A percentile compares a stretch with the other conserved stretches of the same genome.
phyloP scores from a whole-genome alignment of 2,888 invertebrate genomes.

The Sesamia inferens region DNA sequence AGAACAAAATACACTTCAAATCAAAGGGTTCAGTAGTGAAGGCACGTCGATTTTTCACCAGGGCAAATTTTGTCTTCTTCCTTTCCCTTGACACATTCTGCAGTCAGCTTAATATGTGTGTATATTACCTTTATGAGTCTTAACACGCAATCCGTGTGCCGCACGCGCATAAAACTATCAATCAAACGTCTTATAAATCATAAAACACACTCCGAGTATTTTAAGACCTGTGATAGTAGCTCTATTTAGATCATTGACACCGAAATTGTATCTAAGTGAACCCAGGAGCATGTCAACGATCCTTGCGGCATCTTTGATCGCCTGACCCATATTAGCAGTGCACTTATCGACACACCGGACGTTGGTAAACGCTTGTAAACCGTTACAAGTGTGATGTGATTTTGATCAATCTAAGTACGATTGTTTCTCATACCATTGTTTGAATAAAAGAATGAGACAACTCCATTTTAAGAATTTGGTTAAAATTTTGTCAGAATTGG shows the following conservation, averaged over 20 bases:
- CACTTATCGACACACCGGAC: constrained; percentile 73
- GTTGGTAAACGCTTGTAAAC: constrained; percentile 67
- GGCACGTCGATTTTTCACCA: background rate
- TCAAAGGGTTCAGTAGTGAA: background rate
- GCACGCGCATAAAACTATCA: constrained; percentile 33
- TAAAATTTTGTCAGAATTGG: background rate
- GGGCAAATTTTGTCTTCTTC: background rate
- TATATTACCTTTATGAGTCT: constrained; percentile 17
- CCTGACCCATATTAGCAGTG: constrained; percentile 77
- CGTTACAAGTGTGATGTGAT: constrained; percentile 65
- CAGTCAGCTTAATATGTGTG: constrained; percentile 15
- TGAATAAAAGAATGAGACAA: constrained; percentile 3
- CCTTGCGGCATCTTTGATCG: constrained; percentile 80
- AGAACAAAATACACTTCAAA: background rate
- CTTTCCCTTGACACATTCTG: background rate
- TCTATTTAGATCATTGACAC: constrained; percentile 73
- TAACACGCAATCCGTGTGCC: constrained; percentile 26
- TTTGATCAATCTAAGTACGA: constrained; percentile 60
- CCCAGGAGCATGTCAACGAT: constrained; percentile 72
- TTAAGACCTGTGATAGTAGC: constrained; percentile 24
- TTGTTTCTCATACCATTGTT: constrained; percentile 29
- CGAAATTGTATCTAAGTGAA: constrained; percentile 67
- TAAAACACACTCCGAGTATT: constrained; percentile 41
- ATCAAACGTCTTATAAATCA: constrained; percentile 43
- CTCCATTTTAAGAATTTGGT: background rate